Evolutionary conservation across 2,113 vertebrate species (phyloP).

Genomic region (Saiga tatarica): DNA sequence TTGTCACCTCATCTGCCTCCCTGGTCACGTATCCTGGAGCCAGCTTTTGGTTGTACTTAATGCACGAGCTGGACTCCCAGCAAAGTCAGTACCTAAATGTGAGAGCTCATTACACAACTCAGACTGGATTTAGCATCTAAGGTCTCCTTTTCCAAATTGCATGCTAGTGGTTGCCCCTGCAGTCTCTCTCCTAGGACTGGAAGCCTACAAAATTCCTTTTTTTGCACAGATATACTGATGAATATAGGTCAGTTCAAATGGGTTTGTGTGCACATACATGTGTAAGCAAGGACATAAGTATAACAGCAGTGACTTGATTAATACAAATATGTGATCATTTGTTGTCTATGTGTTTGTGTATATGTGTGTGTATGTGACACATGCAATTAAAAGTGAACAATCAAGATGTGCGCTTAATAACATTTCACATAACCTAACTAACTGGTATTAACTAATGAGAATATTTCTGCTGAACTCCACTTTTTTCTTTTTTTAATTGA

Average conservation of each 20-base stretch:
- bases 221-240: not conserved
- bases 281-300: not conserved
- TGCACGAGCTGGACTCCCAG: not conserved
- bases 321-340: not conserved
- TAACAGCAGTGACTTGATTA: not conserved
- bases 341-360: not conserved
- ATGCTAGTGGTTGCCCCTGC: not conserved
- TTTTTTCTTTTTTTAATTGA: not conserved
- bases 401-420: not conserved
- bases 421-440: not conserved
- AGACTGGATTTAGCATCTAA: not conserved
- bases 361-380: not conserved
- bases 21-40: not conserved
- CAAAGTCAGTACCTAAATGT: not conserved
- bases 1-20: not conserved
- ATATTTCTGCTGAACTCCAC: not conserved
- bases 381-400: not conserved
- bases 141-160: not conserved
- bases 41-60: not conserved
- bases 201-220: not conserved
- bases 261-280: not conserved
- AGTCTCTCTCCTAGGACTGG: not conserved
- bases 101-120: not conserved
- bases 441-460: not conserved
- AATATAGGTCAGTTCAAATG: not conserved